These are phyloP conservation scores for Drosophila subobscura DNA, from an alignment of 1,140 invertebrate species.

Conservation along the genomic window DNA sequence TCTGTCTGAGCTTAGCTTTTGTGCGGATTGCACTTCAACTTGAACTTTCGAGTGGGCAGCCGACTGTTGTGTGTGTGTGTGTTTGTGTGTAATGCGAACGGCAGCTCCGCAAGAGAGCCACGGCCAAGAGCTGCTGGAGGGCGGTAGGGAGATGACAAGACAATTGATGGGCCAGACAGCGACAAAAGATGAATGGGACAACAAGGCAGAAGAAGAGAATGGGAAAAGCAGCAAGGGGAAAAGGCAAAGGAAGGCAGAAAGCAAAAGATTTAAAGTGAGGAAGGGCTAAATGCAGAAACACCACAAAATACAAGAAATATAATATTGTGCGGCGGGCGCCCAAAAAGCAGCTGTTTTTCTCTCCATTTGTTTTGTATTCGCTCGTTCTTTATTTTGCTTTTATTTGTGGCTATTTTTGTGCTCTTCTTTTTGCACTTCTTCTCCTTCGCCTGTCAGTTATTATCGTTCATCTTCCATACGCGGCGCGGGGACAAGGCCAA, in stretches of 20 bases:
- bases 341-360: slow-evolving; percentile 53
- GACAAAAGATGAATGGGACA: slow-evolving; percentile 46
- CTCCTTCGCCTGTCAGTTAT: slow-evolving; percentile 33
- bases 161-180: slow-evolving; percentile 73
- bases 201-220: slow-evolving; percentile 10
- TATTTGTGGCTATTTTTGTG: slow-evolving; percentile 1
- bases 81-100: background rate
- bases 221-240: slow-evolving; percentile 1
- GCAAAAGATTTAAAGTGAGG: slow-evolving; percentile 26
- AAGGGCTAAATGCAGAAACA: too few species aligned
- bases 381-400: background rate
- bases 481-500: slow-evolving; percentile 45
- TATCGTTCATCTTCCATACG: slow-evolving; percentile 34
- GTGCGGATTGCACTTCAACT: slow-evolving; percentile 70
- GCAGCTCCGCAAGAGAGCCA: too few species aligned
- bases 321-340: slow-evolving; percentile 9
- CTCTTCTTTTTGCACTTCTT: slow-evolving; percentile 25
- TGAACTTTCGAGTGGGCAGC: slow-evolving; percentile 52
- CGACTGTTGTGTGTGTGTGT: too few species aligned
- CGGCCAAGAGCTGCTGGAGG: slow-evolving; percentile 9
- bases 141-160: slow-evolving; percentile 67
- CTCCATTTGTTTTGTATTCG: slow-evolving; percentile 2
- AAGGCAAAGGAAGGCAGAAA: slow-evolving; percentile 10
- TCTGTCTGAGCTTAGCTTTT: slow-evolving; percentile 53
- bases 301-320: too few species aligned